Percentiles rank a stretch among this genome's conserved stretches.
Conservation (phyloP, 2,888 invertebrate species). For the Chrysolina oricalcia region DNA sequence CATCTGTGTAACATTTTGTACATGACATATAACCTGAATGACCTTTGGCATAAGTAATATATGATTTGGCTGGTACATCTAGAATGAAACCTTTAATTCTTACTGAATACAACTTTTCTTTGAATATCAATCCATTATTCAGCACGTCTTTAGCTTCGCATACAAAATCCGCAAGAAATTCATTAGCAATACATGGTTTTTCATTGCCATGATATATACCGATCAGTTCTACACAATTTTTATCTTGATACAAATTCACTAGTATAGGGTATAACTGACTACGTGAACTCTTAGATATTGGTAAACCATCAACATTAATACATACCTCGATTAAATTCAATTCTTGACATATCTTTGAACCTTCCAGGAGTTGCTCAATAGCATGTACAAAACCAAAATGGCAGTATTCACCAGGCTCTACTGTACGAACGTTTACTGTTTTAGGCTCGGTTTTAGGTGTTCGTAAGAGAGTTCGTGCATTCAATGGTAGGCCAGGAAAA, state of each 20-base stretch:
- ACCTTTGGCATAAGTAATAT: constrained; percentile 46
- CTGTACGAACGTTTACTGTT: neutral
- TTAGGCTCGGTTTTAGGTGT: no score
- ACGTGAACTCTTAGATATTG: neutral
- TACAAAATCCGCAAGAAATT: constrained; percentile 44
- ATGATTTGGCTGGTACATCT: constrained; percentile 40
- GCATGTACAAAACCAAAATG: constrained; percentile 16
- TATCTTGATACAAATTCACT: constrained; percentile 12
- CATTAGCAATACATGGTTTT: constrained; percentile 26
- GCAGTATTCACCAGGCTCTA: constrained; percentile 11
- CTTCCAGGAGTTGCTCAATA: neutral
- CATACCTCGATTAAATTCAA: constrained; percentile 10
- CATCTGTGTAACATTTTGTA: constrained; percentile 51
- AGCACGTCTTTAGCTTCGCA: constrained; percentile 39
- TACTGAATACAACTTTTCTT: constrained; percentile 34
- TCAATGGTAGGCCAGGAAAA: no score
- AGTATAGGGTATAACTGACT: constrained; percentile 18
- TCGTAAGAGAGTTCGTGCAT: no score
- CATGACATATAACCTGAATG: constrained; percentile 55
- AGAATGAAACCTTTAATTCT: constrained; percentile 45
- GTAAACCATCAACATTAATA: constrained; percentile 17
- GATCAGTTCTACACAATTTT: constrained; percentile 14
- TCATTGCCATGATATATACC: constrained; percentile 15
- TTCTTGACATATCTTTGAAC: neutral
- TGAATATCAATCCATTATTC: constrained; percentile 41